A percentile compares a stretch with the other conserved stretches of the same genome.
These are phyloP conservation scores for Zootoca vivipara DNA, from an alignment of 2,113 vertebrate species.

Conservation along the genomic window DNA sequence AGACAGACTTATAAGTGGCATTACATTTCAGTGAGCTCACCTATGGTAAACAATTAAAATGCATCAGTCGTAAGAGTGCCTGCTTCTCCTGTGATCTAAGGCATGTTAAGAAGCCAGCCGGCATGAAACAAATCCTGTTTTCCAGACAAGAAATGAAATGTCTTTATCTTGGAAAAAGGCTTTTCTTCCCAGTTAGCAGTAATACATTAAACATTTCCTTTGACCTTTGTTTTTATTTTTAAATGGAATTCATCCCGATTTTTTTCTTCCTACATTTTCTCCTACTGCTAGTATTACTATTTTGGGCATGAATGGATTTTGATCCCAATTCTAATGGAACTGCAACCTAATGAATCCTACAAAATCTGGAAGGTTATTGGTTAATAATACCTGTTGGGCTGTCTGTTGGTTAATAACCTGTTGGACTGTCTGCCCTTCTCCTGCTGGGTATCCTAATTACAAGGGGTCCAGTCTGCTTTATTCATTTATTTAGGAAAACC, in stretches of 20 bases:
- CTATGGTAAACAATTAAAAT: accelerated
- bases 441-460: constrained; percentile 18
- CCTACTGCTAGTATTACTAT: neutral
- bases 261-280: neutral
- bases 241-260: neutral
- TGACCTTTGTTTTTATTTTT: neutral
- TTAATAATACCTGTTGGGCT: neutral
- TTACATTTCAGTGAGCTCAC: neutral
- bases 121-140: neutral
- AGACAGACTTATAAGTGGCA: neutral
- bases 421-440: neutral
- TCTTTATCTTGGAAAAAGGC: neutral
- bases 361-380: neutral
- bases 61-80: neutral
- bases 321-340: constrained; percentile 16
- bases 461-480: constrained; percentile 6
- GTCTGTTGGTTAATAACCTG: neutral
- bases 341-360: neutral
- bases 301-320: neutral
- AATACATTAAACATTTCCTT: neutral
- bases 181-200: neutral
- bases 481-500: constrained; percentile 20
- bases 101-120: neutral
- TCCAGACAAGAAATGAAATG: constrained; percentile 7
- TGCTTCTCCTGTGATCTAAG: neutral